phyloP scores from a whole-genome alignment of 2,888 invertebrate species.

The Erebia palarica region DNA sequence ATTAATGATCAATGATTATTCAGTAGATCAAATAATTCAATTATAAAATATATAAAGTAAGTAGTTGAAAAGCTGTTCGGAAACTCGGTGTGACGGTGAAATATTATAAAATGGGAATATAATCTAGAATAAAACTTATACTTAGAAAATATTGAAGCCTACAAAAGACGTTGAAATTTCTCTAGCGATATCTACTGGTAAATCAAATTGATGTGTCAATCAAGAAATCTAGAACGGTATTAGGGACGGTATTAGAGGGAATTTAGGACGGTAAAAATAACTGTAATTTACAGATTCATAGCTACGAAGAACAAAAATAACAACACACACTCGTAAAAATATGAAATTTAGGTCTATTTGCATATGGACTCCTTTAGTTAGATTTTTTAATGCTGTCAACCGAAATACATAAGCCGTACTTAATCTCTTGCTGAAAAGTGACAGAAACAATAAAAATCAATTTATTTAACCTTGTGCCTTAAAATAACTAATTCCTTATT shows the following conservation, averaged over 20 bases:
- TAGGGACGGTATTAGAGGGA: no score
- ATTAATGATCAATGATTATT: background rate
- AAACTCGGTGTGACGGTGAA: background rate
- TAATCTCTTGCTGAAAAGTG: no score
- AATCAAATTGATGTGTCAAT: slow-evolving; percentile 15
- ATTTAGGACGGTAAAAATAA: background rate
- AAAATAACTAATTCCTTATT: no score
- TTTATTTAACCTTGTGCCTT: no score
- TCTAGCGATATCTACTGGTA: slow-evolving; percentile 6
- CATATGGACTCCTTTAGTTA: no score
- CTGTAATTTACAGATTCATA: background rate
- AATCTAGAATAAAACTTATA: background rate
- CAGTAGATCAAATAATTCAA: background rate
- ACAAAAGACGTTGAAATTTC: background rate
- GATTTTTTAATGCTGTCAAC: no score
- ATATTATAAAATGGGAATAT: background rate
- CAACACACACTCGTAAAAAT: no score
- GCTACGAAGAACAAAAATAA: background rate
- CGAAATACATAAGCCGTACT: no score
- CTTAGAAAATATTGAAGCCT: background rate
- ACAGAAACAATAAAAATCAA: no score
- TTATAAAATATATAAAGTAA: background rate
- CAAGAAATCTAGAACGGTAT: slow-evolving; percentile 1
- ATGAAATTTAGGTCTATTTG: no score
- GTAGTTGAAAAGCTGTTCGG: background rate